A percentile compares a stretch with the other conserved stretches of the same genome.
These are phyloP conservation scores for Plutella xylostella DNA, from an alignment of 2,888 invertebrate genomes.

Conservation along the genomic window DNA sequence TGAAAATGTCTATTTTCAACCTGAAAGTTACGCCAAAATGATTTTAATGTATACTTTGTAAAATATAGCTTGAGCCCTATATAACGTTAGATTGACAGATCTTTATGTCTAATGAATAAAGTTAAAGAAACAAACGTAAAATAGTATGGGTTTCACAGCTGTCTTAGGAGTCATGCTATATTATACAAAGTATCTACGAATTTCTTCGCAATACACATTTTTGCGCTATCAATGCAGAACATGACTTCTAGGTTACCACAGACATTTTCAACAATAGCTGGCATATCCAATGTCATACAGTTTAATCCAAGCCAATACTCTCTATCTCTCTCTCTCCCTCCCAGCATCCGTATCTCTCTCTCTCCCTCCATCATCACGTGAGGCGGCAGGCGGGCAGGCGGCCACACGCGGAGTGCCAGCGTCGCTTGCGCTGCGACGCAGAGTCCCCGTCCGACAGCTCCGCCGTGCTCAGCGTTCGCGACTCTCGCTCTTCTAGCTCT, in stretches of 20 bases:
- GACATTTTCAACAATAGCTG: neutral
- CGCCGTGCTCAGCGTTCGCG: conserved; percentile 56
- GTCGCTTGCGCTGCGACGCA: conserved; percentile 39
- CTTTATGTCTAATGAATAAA: too few species aligned
- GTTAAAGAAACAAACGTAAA: too few species aligned
- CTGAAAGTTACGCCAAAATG: too few species aligned
- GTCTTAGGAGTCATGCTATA: neutral
- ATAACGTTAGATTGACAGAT: too few species aligned
- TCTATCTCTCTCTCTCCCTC: neutral
- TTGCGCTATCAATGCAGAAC: neutral
- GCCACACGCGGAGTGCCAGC: conserved; percentile 62
- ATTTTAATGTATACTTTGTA: too few species aligned
- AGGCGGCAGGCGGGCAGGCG: conserved; percentile 55
- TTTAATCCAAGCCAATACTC: neutral
- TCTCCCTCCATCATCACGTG: conserved; percentile 38
- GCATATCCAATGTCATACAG: neutral
- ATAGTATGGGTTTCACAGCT: too few species aligned
- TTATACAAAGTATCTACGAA: neutral
- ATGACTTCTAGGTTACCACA: neutral
- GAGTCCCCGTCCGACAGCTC: conserved; percentile 56
- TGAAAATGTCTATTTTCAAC: too few species aligned
- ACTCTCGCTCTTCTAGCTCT: conserved; percentile 53
- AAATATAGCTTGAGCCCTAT: too few species aligned
- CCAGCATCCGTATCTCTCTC: neutral
- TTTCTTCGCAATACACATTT: neutral